These are phyloP conservation scores for Natator depressus DNA, from an alignment of 2,113 vertebrate species.

Conservation along the genomic window DNA sequence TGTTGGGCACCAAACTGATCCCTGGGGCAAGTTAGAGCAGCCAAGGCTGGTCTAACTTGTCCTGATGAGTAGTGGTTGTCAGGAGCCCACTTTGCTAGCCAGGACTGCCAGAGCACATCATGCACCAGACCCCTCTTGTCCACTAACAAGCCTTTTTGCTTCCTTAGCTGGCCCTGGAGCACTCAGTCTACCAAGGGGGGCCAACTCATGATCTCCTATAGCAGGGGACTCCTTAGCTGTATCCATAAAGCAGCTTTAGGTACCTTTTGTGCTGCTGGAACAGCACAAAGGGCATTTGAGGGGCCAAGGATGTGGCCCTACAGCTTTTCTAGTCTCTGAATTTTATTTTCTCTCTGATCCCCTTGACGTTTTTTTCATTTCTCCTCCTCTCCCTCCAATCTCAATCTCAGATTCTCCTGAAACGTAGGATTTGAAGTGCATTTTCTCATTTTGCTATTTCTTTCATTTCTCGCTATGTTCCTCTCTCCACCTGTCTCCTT, in stretches of 20 bases:
- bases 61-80: background rate
- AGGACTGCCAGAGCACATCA: background rate
- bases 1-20: background rate
- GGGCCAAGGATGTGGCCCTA: background rate
- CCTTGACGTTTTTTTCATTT: background rate
- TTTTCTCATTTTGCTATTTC: background rate
- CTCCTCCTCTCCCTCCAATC: background rate
- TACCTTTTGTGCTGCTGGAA: background rate
- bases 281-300: background rate
- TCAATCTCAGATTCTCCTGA: background rate
- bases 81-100: background rate
- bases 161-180: background rate
- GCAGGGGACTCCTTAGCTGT: background rate
- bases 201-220: background rate
- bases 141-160: background rate
- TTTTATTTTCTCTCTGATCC: background rate
- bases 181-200: background rate
- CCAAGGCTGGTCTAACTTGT: background rate
- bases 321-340: background rate
- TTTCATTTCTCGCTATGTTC: background rate
- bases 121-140: background rate
- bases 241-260: background rate
- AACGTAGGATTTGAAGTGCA: background rate
- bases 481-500: background rate
- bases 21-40: background rate